Evolutionary conservation across 2,113 vertebrate genomes (phyloP).

Genomic region (Sinocyclocheilus anophthalmus): DNA sequence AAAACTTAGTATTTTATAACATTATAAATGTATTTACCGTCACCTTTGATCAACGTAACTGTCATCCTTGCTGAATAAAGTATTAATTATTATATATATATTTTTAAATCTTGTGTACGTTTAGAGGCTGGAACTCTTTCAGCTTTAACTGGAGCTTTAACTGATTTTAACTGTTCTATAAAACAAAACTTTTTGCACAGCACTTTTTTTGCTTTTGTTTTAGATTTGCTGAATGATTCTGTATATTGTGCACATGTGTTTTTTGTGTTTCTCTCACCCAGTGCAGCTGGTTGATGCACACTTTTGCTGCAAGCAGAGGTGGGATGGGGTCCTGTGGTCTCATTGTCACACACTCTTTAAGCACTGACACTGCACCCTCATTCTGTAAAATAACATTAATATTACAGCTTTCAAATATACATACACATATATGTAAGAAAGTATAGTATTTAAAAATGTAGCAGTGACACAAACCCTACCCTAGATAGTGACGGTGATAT

Average conservation of each 20-base stretch:
- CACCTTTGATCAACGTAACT: background rate
- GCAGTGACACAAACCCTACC: background rate
- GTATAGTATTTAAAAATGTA: too few species aligned
- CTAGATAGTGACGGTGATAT: too few species aligned
- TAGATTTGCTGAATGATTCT: background rate
- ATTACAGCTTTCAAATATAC: background rate
- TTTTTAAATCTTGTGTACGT: too few species aligned
- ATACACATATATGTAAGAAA: background rate
- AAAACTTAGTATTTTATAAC: background rate
- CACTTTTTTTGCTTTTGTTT: too few species aligned
- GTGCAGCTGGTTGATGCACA: conserved; percentile 92
- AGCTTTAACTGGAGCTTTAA: too few species aligned
- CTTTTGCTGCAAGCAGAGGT: conserved; percentile 91
- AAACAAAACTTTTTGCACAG: too few species aligned
- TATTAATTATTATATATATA: too few species aligned
- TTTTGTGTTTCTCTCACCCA: conserved; percentile 82
- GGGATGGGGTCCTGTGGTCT: conserved; percentile 87
- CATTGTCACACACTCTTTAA: conserved; percentile 89
- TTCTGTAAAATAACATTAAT: conserved; percentile 72
- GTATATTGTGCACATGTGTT: background rate
- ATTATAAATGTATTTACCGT: background rate
- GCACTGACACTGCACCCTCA: conserved; percentile 88
- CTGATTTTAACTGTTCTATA: too few species aligned
- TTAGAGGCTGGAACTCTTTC: too few species aligned
- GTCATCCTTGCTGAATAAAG: background rate